phyloP scores from a whole-genome alignment of 2,113 vertebrate species.

The Pedionomus torquatus region DNA sequence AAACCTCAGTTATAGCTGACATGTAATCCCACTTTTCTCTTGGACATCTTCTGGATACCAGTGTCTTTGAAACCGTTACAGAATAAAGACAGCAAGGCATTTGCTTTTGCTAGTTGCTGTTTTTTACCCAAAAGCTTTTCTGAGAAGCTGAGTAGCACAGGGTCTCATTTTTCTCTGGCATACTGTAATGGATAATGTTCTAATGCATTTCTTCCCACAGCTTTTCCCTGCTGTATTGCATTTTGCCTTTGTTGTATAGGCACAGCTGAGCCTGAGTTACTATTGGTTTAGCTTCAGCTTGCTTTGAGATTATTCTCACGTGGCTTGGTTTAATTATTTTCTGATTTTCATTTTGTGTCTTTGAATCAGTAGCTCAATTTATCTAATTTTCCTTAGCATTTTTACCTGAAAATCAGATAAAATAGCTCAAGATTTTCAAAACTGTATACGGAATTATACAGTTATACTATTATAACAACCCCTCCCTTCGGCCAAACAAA shows the following conservation, averaged over 20 bases:
- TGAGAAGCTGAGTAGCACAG: neutral
- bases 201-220: neutral
- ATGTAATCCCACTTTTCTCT: neutral
- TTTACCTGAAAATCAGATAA: slow-evolving; percentile 18
- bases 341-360: slow-evolving; percentile 49
- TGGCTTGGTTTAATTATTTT: slow-evolving; percentile 64
- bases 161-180: slow-evolving; percentile 16
- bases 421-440: neutral
- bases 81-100: neutral
- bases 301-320: slow-evolving; percentile 51
- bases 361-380: slow-evolving; percentile 24
- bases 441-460: neutral
- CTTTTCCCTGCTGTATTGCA: slow-evolving; percentile 17
- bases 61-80: neutral
- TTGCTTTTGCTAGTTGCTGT: neutral
- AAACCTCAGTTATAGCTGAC: neutral
- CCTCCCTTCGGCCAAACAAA: neutral
- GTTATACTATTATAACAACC: neutral
- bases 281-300: slow-evolving; percentile 48
- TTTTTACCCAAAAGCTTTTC: slow-evolving; percentile 20
- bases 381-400: slow-evolving; percentile 10
- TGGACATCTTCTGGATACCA: neutral
- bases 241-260: slow-evolving; percentile 60
- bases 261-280: slow-evolving; percentile 58
- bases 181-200: slow-evolving; percentile 15